Conservation (phyloP, 1,140 invertebrate species). For the Lepidurus arcticus region DNA sequence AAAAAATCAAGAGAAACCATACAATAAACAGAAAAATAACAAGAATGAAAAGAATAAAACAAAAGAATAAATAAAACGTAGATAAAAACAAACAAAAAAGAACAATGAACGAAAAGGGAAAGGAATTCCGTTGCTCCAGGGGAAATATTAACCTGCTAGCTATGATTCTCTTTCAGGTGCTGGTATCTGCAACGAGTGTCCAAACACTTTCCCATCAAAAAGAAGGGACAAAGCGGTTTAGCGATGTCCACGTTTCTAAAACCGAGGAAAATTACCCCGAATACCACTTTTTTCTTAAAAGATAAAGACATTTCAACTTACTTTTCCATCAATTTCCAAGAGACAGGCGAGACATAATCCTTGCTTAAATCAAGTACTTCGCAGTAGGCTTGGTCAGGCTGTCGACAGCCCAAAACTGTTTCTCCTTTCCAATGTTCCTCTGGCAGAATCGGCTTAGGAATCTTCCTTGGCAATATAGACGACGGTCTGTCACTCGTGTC, state of each 20-base stretch:
- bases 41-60: neutral
- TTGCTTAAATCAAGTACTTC: neutral
- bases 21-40: neutral
- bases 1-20: neutral
- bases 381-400: neutral
- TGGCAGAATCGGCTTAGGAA: neutral
- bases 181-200: neutral
- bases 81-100: neutral
- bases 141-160: neutral
- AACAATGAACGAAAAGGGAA: neutral
- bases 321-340: neutral
- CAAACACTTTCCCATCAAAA: neutral
- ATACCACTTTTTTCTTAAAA: neutral
- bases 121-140: neutral
- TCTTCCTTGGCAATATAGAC: neutral
- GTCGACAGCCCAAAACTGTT: neutral
- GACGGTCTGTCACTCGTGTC: neutral
- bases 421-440: neutral
- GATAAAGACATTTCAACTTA: neutral
- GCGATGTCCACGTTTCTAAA: neutral
- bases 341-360: neutral
- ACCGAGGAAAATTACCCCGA: neutral
- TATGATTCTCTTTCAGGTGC: neutral
- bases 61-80: constrained; percentile 2
- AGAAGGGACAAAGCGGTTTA: neutral